Base-by-base conservation (phyloP, 2,113 vertebrate genomes). In the Artemisiospiza belli region DNA sequence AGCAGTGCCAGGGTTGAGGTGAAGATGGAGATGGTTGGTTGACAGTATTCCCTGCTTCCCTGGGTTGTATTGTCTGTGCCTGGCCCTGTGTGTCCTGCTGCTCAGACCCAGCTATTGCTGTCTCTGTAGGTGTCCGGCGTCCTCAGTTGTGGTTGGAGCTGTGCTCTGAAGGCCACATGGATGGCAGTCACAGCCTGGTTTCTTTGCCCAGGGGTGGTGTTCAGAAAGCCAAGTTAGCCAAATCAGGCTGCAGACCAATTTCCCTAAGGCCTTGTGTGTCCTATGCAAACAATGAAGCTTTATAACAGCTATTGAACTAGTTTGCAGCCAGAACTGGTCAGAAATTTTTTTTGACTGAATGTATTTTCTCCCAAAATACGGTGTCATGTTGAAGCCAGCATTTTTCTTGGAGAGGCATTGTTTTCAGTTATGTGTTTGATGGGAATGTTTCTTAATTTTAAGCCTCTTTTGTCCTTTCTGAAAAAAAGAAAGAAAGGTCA, bases 251-350 rank as follows among this genome's bases (percentile, higher is more conserved):
- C 78, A 76, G 84, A 97, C 93, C 91, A 95, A 85, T 88, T 90
- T 90, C 84, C 93, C 93, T 59, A 31, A 73, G 94, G 95, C 83
- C 80, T 52, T 86, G 76, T 92, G 88, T 96, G 90, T 93, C 46
- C 85, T 89, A 49, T 51, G 57, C 94, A 95, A 95, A 96, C 94
- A 97, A 96, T 96, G 92, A 93, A 95, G 67, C 92, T 94, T 94
- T 88, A 94, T 73, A 96, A 41, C 76, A 83, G 79, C 87, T 93
- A 90, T 96, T 96, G 92, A 95, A 75, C 52, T 94, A 88, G 27
- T 83, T 74, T 94, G 90, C 79, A 92, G 85, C 83, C 81, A 92
- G 61, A 94, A 81, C 70, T 90, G 51, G 67, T 95, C 70, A 79
- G 51, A 69, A 31, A 52, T 55, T 55, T 66, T 92, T 88, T 89